Conservation (phyloP, 2,888 invertebrate genomes). For the Tenodera sinensis region DNA sequence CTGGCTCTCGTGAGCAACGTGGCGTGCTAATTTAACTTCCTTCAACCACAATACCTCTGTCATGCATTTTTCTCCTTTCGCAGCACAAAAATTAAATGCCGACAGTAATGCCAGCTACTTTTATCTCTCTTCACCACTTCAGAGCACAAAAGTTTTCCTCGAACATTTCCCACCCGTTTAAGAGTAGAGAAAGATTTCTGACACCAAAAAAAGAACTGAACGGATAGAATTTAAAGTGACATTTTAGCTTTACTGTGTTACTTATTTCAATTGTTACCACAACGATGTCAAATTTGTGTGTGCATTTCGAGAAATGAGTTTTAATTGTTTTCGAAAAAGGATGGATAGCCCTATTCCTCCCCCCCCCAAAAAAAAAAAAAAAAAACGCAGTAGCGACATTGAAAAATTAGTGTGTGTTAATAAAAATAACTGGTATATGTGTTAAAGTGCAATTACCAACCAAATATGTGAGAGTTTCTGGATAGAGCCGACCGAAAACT, state of each 20-base stretch:
- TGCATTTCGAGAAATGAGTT: no score
- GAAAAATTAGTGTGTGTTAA: no score
- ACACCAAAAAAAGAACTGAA: not conserved
- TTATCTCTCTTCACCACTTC: not conserved
- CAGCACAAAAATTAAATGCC: not conserved
- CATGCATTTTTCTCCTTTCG: not conserved
- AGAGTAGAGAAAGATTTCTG: not conserved
- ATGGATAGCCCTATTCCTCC: no score
- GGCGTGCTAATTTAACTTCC: not conserved
- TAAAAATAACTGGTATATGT: no score
- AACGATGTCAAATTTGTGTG: no score
- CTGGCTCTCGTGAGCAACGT: not conserved
- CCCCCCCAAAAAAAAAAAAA: no score
- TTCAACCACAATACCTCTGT: not conserved
- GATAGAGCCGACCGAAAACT: no score
- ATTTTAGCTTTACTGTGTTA: not conserved
- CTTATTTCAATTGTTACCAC: not conserved
- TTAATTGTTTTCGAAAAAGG: no score
- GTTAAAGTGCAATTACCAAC: no score
- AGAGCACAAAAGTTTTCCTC: not conserved
- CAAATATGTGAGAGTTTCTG: no score
- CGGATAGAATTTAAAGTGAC: not conserved
- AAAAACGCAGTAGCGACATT: no score
- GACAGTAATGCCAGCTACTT: not conserved
- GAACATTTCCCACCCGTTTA: not conserved